phyloP scores from a whole-genome alignment of 2,797 vertebrate species.

The Sebastes trivittatus region DNA sequence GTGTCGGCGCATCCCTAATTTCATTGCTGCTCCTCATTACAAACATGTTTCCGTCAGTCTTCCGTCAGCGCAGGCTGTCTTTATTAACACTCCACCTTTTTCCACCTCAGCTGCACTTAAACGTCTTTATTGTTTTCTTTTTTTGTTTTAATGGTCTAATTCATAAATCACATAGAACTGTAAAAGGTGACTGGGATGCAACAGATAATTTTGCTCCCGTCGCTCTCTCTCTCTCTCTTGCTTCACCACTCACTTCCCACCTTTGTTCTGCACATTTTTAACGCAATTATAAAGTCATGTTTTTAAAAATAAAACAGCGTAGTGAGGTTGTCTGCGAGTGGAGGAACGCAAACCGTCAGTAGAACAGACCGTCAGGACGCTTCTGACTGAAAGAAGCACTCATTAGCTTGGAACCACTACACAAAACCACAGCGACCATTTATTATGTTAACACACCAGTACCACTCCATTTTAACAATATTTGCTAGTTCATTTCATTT shows the following conservation, averaged over 20 bases:
- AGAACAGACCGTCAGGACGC: neutral
- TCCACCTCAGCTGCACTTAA: neutral
- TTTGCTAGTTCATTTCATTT: neutral
- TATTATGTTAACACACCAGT: slow-evolving; percentile 19
- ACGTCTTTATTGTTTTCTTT: neutral
- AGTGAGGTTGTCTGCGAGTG: neutral
- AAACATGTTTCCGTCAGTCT: neutral
- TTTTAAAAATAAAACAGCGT: no score
- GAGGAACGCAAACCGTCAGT: neutral
- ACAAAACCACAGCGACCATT: slow-evolving; percentile 17
- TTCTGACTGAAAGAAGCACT: neutral
- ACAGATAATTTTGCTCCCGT: no score
- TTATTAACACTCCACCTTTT: neutral
- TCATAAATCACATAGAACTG: neutral
- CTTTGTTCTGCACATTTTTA: neutral
- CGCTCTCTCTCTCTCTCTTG: no score
- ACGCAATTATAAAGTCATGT: neutral
- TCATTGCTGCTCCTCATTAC: neutral
- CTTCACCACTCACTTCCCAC: no score
- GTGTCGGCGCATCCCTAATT: no score
- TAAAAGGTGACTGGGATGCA: neutral
- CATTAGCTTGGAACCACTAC: slow-evolving; percentile 19
- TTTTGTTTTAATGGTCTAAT: neutral
- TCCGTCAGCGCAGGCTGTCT: neutral
- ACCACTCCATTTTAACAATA: slow-evolving; percentile 25